A percentile compares a stretch with the other conserved stretches of the same genome.
Conservation (phyloP, 2,113 vertebrate genomes). For the Abramis brama region DNA sequence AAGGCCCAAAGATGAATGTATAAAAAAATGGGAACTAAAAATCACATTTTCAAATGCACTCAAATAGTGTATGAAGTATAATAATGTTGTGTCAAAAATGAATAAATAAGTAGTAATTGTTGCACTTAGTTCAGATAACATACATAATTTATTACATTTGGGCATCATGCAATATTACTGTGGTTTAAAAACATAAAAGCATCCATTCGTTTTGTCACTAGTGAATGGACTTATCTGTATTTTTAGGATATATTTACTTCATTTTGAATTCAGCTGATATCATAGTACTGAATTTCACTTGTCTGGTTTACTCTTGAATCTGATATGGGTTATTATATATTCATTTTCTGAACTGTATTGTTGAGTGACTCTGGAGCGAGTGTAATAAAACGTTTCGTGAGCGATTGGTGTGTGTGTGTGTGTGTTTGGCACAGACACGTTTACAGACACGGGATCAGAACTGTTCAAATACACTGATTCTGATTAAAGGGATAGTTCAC, state of each 20-base stretch:
- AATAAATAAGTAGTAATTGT: neutral
- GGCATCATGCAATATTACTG: conserved; percentile 39
- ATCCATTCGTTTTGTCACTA: conserved; percentile 25
- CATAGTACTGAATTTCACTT: conserved; percentile 7
- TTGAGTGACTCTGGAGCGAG: conserved; percentile 43
- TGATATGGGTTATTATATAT: conserved; percentile 34
- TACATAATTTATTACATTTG: conserved; percentile 20
- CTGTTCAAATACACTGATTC: neutral
- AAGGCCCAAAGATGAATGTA: conserved; percentile 43
- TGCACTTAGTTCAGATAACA: conserved; percentile 44
- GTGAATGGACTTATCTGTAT: conserved; percentile 21
- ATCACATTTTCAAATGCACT: conserved; percentile 42
- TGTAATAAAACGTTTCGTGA: conserved; percentile 41
- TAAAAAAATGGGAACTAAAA: conserved; percentile 7
- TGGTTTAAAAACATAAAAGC: conserved; percentile 13
- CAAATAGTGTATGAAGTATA: conserved; percentile 26
- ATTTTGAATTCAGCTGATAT: conserved; percentile 12
- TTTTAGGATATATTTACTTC: conserved; percentile 43
- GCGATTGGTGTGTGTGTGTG: conserved; percentile 17
- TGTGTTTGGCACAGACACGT: no score
- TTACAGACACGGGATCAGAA: neutral
- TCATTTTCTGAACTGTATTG: conserved; percentile 45
- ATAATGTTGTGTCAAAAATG: conserved; percentile 12
- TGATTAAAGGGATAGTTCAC: no score
- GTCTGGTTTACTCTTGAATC: conserved; percentile 33